phyloP scores from a whole-genome alignment of 2,888 invertebrate genomes.

The Cheilosia pagana region DNA sequence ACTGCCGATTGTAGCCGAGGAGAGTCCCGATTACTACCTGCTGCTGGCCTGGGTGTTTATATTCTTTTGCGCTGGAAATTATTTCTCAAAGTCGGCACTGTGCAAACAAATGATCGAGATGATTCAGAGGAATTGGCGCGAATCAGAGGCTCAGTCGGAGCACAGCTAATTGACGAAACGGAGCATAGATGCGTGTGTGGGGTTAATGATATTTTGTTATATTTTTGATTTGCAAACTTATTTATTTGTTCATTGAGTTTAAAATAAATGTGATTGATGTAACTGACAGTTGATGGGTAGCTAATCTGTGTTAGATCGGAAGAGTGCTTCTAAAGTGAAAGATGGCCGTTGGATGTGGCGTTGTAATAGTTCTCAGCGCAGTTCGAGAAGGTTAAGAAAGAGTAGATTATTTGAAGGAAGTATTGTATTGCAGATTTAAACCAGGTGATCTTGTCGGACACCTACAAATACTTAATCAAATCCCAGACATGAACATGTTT shows the following conservation, averaged over 20 bases:
- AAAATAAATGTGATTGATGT: slow-evolving; percentile 57
- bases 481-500: no score
- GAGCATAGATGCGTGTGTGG: not conserved
- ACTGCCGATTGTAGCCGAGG: slow-evolving; percentile 89
- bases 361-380: no score
- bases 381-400: no score
- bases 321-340: not conserved
- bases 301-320: not conserved
- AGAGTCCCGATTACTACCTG: slow-evolving; percentile 92
- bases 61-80: slow-evolving; percentile 88
- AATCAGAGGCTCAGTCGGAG: slow-evolving; percentile 84
- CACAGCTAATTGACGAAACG: slow-evolving; percentile 55
- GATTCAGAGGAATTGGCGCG: slow-evolving; percentile 93
- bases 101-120: slow-evolving; percentile 93
- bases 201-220: slow-evolving; percentile 29
- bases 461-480: no score
- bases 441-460: no score
- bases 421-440: no score
- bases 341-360: not conserved
- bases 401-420: no score
- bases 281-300: not conserved
- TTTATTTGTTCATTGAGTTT: slow-evolving; percentile 58
- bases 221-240: slow-evolving; percentile 38
- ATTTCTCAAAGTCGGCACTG: slow-evolving; percentile 90
- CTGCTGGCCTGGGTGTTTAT: slow-evolving; percentile 94